These are phyloP conservation scores for Hydropsyche tenuis DNA, from an alignment of 1,140 invertebrate species.

Conservation along the genomic window DNA sequence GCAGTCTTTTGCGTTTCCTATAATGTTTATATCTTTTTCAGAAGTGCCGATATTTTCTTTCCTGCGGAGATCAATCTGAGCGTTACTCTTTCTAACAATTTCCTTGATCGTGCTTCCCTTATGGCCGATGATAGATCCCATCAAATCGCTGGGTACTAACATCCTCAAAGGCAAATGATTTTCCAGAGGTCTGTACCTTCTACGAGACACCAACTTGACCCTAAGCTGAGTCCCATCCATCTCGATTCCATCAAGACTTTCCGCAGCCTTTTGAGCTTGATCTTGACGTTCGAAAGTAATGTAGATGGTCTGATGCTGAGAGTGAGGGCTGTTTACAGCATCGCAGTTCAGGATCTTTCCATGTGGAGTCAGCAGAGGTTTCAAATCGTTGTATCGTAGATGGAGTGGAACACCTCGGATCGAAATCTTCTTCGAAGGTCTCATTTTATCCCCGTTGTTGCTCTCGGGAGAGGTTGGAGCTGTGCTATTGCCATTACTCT, in stretches of 20 bases:
- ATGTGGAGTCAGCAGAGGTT: not conserved
- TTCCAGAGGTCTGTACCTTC: not conserved
- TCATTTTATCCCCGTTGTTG: not conserved
- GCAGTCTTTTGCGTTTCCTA: constrained; percentile 15
- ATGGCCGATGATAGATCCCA: constrained; percentile 22
- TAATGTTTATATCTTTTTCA: constrained; percentile 18
- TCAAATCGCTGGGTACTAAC: constrained; percentile 7
- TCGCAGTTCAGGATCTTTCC: constrained; percentile 4
- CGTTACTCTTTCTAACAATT: not conserved
- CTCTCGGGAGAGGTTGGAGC: not conserved
- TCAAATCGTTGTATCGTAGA: constrained; percentile 14
- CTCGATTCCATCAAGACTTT: constrained; percentile 1
- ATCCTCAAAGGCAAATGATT: constrained; percentile 13
- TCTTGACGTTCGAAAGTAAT: constrained; percentile 6
- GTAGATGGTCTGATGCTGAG: constrained; percentile 3
- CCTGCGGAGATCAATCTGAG: constrained; percentile 11
- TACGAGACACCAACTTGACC: not conserved
- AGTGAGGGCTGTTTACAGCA: not conserved
- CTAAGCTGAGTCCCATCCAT: constrained; percentile 1
- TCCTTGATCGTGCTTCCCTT: constrained; percentile 7
- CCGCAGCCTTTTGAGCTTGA: constrained; percentile 8
- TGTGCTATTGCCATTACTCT: not conserved
- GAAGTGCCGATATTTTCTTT: constrained; percentile 17
- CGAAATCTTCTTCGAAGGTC: constrained; percentile 5
- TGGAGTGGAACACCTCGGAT: not conserved